Base-by-base conservation (phyloP, 2,113 vertebrate genomes). In the Ia io region DNA sequence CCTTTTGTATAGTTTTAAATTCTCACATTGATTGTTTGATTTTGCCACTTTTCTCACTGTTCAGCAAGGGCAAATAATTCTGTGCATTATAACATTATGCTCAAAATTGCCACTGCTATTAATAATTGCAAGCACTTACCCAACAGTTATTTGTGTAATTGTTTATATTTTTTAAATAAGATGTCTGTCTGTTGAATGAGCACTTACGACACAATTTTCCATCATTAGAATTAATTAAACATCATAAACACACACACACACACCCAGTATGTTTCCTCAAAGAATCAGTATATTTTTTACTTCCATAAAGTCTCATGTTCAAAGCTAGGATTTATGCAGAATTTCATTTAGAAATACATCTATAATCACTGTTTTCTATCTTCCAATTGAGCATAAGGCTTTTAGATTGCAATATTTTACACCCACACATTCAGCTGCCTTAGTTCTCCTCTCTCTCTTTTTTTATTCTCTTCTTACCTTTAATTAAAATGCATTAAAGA, bases 401-500 rank as follows among this genome's bases (percentile, higher is more conserved):
- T 67, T 71, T 77, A 84, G 47, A 42, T 28, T 85, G 86, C 49
- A 28, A 2, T 78, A 69, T 92, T 63, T 97, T 53, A 70, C 40
- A 90, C 63, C 47, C 61, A 95, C 69, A 84, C 37, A 53, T 92
- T 94, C 13, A 90, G 84, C 90, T 96, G 87, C 30, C 23, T 87
- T 83, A 35, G 9, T 78, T 92, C 49, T 40, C 56, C 63, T 35
- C 61, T 84, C 49, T 85, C 65, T 49, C 17, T 88, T 87, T 88
- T 90, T 93, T 78, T 82, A 84, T 91, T 96, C 89, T 95, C 91
- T 79, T 90, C 93, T 95, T 95, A 96, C 92, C 94, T 97, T 95
- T 97, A 96, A 97, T 95, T 93, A 97, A 96, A 97, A 93, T 87
- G 56, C 92, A 92, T 92, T 96, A 95, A 94, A 93, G 90, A 88